These are phyloP conservation scores for Drosophila saltans DNA, from an alignment of 1,140 invertebrate species.

Conservation along the genomic window DNA sequence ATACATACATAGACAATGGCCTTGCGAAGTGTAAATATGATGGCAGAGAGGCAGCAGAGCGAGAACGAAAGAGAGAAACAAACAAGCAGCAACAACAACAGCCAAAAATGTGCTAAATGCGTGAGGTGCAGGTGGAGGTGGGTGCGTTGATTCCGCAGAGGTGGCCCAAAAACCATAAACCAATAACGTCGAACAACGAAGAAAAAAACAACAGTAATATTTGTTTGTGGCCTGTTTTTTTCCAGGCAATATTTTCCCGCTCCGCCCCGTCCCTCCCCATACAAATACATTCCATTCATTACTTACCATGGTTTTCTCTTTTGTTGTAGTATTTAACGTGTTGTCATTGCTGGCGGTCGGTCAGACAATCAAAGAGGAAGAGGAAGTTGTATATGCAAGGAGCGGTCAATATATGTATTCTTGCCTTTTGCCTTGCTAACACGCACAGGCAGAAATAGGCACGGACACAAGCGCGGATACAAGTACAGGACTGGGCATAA, in stretches of 20 bases:
- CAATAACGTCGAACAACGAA: not conserved
- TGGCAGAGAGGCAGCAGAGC: not conserved
- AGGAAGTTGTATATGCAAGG: constrained; percentile 7
- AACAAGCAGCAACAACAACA: not conserved
- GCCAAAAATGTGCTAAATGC: constrained; percentile 5
- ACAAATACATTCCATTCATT: not conserved
- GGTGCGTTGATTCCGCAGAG: not conserved
- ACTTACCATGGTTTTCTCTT: constrained; percentile 18
- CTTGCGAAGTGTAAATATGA: constrained; percentile 4
- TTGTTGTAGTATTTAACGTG: not conserved
- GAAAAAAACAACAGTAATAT: not conserved
- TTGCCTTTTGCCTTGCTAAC: constrained; percentile 3
- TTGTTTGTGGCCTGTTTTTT: constrained; percentile 11
- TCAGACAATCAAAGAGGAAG: constrained; percentile 1
- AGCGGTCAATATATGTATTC: not conserved
- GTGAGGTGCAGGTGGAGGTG: not conserved
- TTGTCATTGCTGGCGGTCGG: not conserved
- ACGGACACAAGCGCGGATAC: not conserved
- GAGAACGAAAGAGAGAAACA: constrained; percentile 1
- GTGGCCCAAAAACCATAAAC: not conserved
- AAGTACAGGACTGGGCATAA: not conserved
- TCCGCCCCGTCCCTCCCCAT: not conserved
- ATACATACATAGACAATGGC: not conserved
- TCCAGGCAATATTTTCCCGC: not conserved
- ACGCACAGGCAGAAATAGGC: constrained; percentile 7